phyloP scores from a whole-genome alignment of 2,797 vertebrate genomes.

The Alouatta caraya region DNA sequence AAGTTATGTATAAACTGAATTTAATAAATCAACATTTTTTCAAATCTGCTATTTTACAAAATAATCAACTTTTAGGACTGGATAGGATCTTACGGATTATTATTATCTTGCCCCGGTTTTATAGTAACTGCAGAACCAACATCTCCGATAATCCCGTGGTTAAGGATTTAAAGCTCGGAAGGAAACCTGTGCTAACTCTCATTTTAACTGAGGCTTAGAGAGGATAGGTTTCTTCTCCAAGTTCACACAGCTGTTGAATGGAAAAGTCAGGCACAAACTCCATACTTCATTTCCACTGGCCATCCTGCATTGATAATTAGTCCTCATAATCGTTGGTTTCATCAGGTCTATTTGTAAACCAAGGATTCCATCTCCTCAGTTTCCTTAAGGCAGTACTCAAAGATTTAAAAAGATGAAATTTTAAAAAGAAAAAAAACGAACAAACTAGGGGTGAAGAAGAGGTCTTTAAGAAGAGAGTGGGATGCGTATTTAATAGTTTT shows the following conservation, averaged over 20 bases:
- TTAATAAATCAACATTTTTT: neutral
- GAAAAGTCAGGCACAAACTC: neutral
- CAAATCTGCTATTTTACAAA: neutral
- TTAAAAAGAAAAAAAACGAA: neutral
- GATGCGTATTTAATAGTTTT: neutral
- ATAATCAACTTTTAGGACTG: neutral
- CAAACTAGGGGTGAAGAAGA: neutral
- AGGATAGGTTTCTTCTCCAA: neutral
- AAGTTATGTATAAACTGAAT: neutral
- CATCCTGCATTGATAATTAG: neutral
- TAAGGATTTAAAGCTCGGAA: neutral
- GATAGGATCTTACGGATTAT: neutral
- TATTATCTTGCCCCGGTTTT: neutral
- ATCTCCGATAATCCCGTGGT: neutral
- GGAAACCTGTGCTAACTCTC: neutral
- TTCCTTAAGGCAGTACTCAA: neutral
- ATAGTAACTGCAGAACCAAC: neutral
- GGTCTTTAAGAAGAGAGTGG: neutral
- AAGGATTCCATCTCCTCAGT: neutral
- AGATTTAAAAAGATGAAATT: constrained; percentile 38
- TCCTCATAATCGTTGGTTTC: neutral
- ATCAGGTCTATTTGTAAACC: neutral
- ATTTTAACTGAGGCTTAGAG: neutral
- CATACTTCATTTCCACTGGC: neutral
- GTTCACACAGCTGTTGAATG: neutral